phyloP scores from a whole-genome alignment of 2,797 vertebrate genomes.

The Xyrichtys novacula region DNA sequence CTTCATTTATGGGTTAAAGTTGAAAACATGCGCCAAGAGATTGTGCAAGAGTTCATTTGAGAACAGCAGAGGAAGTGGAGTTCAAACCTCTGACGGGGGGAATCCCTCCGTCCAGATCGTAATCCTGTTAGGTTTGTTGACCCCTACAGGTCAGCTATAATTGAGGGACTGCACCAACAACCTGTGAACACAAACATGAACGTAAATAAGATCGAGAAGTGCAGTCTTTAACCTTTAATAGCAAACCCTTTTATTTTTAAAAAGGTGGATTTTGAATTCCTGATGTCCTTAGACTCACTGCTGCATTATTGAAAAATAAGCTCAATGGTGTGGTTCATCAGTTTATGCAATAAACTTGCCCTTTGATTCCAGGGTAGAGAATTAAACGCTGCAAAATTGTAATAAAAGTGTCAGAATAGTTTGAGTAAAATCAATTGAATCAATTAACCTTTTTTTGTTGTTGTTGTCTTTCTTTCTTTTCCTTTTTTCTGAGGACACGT shows the following conservation, averaged over 20 bases:
- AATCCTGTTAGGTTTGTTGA: constrained; percentile 42
- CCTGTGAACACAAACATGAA: neutral
- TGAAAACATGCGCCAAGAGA: no score
- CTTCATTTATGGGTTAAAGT: neutral
- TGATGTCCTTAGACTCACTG: neutral
- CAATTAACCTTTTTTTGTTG: neutral
- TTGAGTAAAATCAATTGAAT: neutral
- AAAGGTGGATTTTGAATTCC: no score
- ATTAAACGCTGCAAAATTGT: no score
- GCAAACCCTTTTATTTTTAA: neutral
- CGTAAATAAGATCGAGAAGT: neutral
- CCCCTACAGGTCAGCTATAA: constrained; percentile 13
- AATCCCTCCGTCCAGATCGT: constrained; percentile 1
- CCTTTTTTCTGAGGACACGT: neutral
- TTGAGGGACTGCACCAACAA: constrained; percentile 6
- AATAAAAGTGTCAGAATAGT: neutral
- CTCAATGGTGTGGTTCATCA: neutral
- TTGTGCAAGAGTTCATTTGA: neutral
- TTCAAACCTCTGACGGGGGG: neutral
- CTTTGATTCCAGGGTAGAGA: no score
- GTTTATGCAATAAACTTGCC: neutral
- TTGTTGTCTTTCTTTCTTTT: neutral
- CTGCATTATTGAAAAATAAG: no score
- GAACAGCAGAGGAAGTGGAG: neutral
- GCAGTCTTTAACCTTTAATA: neutral